Base-by-base conservation (phyloP, 2,888 invertebrate genomes). In the Chymomyza amoena region DNA sequence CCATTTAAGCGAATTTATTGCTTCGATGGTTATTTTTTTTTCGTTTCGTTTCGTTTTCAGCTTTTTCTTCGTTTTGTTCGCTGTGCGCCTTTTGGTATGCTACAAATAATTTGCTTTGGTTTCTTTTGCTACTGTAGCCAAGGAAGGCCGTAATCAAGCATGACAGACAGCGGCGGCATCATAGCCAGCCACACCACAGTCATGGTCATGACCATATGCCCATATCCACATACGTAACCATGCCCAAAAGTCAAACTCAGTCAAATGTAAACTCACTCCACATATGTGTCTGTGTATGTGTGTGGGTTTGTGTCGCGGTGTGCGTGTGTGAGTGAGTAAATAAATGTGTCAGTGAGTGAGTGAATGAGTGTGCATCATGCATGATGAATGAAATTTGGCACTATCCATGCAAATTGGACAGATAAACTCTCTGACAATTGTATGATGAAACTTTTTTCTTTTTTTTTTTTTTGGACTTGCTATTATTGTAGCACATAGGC, bases 1-100 rank as follows among this genome's bases (percentile, higher is more conserved):
- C 70, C 82, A 87, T 84, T 84, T 84, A 81, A 79, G 73, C 71
- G 74, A 80, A 84, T 84, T 84, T 84, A 84, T 87, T 81, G 72
- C 85, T 63, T 69, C 74, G 72, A 75, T 81, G 72, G 75, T 57
- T 73, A 68, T 15, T 56, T 18, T 18, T 57, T 20, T 51, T 51
- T 16, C 7, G n/a, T n/a, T n/a, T n/a, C n/a, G n/a, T 51, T 6
- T 51, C n/a, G 15, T 51, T 16, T 51, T 51, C 51, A 3, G 9
- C 51, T 51, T 51, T 16, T 18, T 4, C 57, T 13, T 13, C 57
- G 7, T 69, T 70, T 69, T 50, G 56, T 59, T 18, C 7, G 16
- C 39, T 56, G 39, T n/a, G 20, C 64, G 61, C n/a, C 18, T 15
- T 13, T 36, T 57, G 25, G 57, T 39, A 28, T 28, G 51, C 52